These are phyloP conservation scores for Syrrhaptes paradoxus DNA, from an alignment of 2,113 vertebrate genomes.

Conservation along the genomic window DNA sequence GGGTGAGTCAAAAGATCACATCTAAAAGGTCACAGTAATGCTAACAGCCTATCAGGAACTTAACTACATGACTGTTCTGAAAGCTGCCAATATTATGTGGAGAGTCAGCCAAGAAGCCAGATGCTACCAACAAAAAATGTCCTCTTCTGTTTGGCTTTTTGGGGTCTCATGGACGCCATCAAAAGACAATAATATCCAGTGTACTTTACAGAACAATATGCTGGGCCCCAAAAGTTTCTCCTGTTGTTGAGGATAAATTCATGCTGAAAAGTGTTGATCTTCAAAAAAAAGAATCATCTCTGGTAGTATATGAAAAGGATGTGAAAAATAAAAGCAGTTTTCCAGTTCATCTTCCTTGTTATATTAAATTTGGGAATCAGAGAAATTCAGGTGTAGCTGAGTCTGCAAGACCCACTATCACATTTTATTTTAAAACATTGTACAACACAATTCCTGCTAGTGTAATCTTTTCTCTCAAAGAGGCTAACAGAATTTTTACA, in stretches of 20 bases:
- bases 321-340: neutral
- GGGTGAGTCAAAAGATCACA: neutral
- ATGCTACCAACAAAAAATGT: neutral
- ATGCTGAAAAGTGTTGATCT: neutral
- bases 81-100: slow-evolving; percentile 29
- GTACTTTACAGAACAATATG: slow-evolving; percentile 23
- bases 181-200: slow-evolving; percentile 38
- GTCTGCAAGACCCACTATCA: neutral
- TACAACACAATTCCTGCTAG: neutral
- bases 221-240: neutral
- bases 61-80: neutral
- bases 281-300: neutral
- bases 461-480: neutral
- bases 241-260: neutral
- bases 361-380: neutral
- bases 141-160: neutral
- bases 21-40: neutral
- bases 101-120: slow-evolving; percentile 47
- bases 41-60: neutral
- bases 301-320: neutral
- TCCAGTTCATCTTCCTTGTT: neutral
- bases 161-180: neutral
- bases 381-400: neutral
- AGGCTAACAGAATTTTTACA: neutral
- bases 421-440: neutral